Conservation (phyloP, 2,797 vertebrate species). For the Bovichtus diacanthus region DNA sequence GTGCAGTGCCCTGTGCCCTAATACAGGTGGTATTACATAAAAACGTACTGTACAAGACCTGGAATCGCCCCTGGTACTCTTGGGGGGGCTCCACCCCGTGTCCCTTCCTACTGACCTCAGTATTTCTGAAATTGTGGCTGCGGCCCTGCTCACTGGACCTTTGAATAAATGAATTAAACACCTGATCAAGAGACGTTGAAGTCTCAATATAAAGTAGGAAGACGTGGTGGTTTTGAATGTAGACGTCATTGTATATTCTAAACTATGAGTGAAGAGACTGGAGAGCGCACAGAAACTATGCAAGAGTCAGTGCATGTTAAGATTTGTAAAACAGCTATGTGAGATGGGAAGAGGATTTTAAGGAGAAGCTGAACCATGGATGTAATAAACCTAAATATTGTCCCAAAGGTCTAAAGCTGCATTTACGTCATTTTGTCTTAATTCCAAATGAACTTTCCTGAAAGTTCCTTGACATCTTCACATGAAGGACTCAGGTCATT, state of each 20-base stretch:
- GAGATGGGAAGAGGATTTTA: background rate
- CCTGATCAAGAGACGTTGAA: background rate
- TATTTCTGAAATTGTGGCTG: slow-evolving; percentile 6
- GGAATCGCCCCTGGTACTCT: too few species aligned
- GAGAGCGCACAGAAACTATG: background rate
- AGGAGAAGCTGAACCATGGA: too few species aligned
- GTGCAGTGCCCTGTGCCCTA: too few species aligned
- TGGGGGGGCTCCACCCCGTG: too few species aligned
- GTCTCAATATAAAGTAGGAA: background rate
- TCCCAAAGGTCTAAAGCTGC: background rate
- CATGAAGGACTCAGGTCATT: too few species aligned
- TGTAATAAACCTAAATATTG: background rate
- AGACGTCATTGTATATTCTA: background rate
- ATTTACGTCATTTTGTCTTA: background rate
- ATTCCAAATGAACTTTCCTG: background rate
- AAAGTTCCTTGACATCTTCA: background rate
- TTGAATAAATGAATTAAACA: background rate
- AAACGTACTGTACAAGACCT: too few species aligned
- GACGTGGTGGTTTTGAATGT: background rate
- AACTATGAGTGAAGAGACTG: background rate
- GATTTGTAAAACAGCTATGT: background rate
- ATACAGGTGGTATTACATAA: too few species aligned
- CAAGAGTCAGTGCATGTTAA: background rate
- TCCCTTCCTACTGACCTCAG: background rate
- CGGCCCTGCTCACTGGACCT: background rate